These are phyloP conservation scores for Dolichoris vasculosae DNA, from an alignment of 1,140 invertebrate species.

Conservation along the genomic window DNA sequence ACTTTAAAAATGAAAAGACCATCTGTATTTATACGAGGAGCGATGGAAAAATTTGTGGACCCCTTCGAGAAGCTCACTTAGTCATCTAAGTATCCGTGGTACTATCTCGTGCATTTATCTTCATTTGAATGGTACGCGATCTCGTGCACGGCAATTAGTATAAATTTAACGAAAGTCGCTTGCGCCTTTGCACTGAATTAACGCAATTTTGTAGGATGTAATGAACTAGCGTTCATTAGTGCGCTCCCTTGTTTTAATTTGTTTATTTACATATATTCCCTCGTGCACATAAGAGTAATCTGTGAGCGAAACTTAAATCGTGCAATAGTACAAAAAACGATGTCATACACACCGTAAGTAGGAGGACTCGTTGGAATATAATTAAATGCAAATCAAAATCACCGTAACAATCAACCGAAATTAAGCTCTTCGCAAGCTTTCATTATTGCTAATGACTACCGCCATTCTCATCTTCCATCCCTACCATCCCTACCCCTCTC, in stretches of 20 bases:
- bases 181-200: slow-evolving; percentile 21
- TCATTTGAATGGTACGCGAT: slow-evolving; percentile 31
- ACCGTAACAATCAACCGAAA: slow-evolving; percentile 42
- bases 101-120: slow-evolving; percentile 24
- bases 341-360: neutral
- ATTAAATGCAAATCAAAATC: slow-evolving; percentile 54
- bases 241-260: slow-evolving; percentile 37
- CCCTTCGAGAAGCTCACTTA: neutral
- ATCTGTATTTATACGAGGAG: too few species aligned
- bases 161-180: slow-evolving; percentile 58
- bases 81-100: neutral
- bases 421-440: slow-evolving; percentile 49
- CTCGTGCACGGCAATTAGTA: slow-evolving; percentile 62
- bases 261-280: slow-evolving; percentile 4
- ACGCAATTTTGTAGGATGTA: slow-evolving; percentile 41
- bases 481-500: neutral
- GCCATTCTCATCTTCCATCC: slow-evolving; percentile 39
- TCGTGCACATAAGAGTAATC: neutral
- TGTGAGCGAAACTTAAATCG: slow-evolving; percentile 15
- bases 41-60: too few species aligned
- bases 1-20: too few species aligned
- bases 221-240: slow-evolving; percentile 50
- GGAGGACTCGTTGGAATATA: slow-evolving; percentile 30
- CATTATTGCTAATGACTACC: slow-evolving; percentile 54
- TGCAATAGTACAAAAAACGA: neutral